Evolutionary conservation across 2,888 invertebrate genomes (phyloP).

Genomic region (Hyposoter dolosus): DNA sequence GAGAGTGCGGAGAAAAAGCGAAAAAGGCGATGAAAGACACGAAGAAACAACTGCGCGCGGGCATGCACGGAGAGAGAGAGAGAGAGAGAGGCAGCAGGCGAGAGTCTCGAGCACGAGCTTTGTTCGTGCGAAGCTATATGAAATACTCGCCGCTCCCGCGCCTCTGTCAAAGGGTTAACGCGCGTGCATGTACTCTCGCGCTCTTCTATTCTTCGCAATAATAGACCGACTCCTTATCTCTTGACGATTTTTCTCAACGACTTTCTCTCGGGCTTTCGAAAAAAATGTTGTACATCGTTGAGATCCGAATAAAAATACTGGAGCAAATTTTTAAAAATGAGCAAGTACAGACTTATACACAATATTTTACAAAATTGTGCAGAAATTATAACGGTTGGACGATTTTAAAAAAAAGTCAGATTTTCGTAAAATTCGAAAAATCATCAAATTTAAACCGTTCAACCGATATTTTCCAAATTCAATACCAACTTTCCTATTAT

Average conservation of each 20-base stretch:
- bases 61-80: constrained; percentile 26
- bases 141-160: constrained; percentile 37
- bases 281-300: not conserved
- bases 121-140: constrained; percentile 34
- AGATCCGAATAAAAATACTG: not conserved
- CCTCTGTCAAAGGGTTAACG: constrained; percentile 39
- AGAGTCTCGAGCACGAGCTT: constrained; percentile 18
- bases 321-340: too few species aligned
- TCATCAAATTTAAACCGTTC: too few species aligned
- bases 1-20: not conserved
- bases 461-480: too few species aligned
- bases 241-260: constrained; percentile 16
- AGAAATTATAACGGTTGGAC: too few species aligned
- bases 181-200: not conserved
- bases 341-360: too few species aligned
- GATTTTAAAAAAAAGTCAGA: too few species aligned
- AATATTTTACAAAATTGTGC: too few species aligned
- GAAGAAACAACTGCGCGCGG: not conserved
- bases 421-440: too few species aligned
- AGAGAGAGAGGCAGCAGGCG: too few species aligned
- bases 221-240: constrained; percentile 8
- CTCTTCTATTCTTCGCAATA: constrained; percentile 38
- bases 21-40: constrained; percentile 10
- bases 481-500: too few species aligned
- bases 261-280: not conserved